phyloP scores from a whole-genome alignment of 2,888 invertebrate species.

The Fissipunctia ypsillon region DNA sequence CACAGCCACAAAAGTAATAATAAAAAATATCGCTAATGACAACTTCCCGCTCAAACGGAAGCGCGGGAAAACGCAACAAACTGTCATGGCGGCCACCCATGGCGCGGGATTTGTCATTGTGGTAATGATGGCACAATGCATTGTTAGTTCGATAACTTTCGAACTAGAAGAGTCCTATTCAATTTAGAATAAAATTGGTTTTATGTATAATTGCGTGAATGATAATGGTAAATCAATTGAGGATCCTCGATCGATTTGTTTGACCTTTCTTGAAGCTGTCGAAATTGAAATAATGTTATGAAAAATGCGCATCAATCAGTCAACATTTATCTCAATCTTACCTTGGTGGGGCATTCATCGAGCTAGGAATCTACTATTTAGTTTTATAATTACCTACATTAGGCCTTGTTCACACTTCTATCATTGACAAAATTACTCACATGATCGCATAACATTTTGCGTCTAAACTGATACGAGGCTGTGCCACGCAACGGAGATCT shows the following conservation, averaged over 20 bases:
- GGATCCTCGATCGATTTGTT: slow-evolving; percentile 1
- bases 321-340: not conserved
- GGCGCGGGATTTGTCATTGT: slow-evolving; percentile 80
- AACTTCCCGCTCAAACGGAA: slow-evolving; percentile 77
- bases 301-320: not conserved
- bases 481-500: too few species aligned
- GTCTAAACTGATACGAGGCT: too few species aligned
- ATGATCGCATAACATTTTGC: too few species aligned
- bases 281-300: not conserved
- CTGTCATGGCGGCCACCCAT: slow-evolving; percentile 86
- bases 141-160: slow-evolving; percentile 53
- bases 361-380: not conserved
- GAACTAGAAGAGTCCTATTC: slow-evolving; percentile 3
- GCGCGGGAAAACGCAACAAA: slow-evolving; percentile 71
- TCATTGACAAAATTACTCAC: too few species aligned
- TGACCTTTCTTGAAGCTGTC: slow-evolving; percentile 18
- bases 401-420: too few species aligned
- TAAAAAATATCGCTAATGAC: slow-evolving; percentile 70
- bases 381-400: not conserved
- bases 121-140: slow-evolving; percentile 74
- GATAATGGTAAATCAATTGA: slow-evolving; percentile 28
- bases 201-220: slow-evolving; percentile 21
- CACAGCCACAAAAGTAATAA: slow-evolving; percentile 35
- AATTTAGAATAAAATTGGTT: slow-evolving; percentile 20
- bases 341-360: not conserved